Conservation (phyloP, 2,888 invertebrate genomes). For the Limulus polyphemus region DNA sequence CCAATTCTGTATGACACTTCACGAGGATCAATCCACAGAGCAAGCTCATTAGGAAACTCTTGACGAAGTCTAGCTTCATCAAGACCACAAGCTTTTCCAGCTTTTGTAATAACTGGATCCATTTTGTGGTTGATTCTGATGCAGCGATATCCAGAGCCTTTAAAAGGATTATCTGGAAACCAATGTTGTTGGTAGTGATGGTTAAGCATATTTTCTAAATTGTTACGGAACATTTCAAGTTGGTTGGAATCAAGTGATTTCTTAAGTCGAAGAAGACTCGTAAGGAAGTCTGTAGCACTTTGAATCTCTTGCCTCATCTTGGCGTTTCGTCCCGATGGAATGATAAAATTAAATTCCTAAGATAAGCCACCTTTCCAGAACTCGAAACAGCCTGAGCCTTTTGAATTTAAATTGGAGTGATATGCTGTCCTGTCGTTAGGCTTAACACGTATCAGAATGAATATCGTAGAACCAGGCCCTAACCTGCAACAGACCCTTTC, state of each 20-base stretch:
- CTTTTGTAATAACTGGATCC: constrained; percentile 53
- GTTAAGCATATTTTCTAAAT: constrained; percentile 39
- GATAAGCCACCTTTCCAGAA: too few species aligned
- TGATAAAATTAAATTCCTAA: too few species aligned
- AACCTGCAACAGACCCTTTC: too few species aligned
- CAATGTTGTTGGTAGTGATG: constrained; percentile 52
- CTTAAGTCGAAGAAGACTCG: constrained; percentile 38
- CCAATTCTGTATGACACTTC: constrained; percentile 56
- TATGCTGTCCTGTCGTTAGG: too few species aligned
- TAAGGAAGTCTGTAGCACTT: constrained; percentile 43
- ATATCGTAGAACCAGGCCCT: too few species aligned
- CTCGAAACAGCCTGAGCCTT: too few species aligned
- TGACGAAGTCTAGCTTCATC: constrained; percentile 44
- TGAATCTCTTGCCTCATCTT: constrained; percentile 43
- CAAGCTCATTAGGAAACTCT: constrained; percentile 53
- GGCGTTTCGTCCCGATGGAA: too few species aligned
- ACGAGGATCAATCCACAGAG: constrained; percentile 62
- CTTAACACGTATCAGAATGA: too few species aligned
- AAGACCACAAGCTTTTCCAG: constrained; percentile 51
- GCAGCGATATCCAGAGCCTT: constrained; percentile 58
- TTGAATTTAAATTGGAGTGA: too few species aligned
- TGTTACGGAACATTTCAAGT: constrained; percentile 40
- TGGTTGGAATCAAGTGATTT: constrained; percentile 32
- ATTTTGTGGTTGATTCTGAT: constrained; percentile 57
- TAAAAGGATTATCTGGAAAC: constrained; percentile 58